These are phyloP conservation scores for Sinocyclocheilus rhinocerous DNA, from an alignment of 2,113 vertebrate genomes.

Conservation along the genomic window DNA sequence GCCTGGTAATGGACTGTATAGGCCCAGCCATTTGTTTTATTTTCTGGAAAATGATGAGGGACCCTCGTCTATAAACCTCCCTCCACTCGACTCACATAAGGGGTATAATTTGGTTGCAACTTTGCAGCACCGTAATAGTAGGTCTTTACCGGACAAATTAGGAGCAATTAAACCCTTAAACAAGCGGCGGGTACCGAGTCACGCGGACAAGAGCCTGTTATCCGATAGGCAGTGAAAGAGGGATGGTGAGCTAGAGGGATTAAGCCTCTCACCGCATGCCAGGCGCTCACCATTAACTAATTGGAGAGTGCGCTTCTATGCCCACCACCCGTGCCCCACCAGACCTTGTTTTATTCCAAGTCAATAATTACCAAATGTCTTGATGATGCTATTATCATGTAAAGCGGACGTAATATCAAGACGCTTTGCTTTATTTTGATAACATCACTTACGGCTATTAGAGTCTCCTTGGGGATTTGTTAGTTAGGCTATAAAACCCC, in stretches of 20 bases:
- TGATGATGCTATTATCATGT: conserved; percentile 58
- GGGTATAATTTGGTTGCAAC: conserved; percentile 68
- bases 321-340: conserved; percentile 36
- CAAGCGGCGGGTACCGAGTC: conserved; percentile 60
- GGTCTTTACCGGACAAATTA: conserved; percentile 68
- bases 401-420: conserved; percentile 55
- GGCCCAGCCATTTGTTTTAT: conserved; percentile 60
- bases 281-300: conserved; percentile 59
- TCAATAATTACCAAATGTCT: conserved; percentile 57
- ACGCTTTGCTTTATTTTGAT: conserved; percentile 58
- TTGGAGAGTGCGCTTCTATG: conserved; percentile 38
- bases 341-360: conserved; percentile 47
- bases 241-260: conserved; percentile 50
- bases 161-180: conserved; percentile 74
- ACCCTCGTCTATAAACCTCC: conserved; percentile 48
- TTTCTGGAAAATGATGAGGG: conserved; percentile 63
- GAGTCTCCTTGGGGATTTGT: conserved; percentile 21
- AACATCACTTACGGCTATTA: conserved; percentile 46
- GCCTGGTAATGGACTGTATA: conserved; percentile 55
- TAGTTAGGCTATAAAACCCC: not conserved
- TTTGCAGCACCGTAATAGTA: conserved; percentile 68
- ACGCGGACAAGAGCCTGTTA: conserved; percentile 62
- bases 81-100: conserved; percentile 68
- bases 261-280: conserved; percentile 57
- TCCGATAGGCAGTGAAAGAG: conserved; percentile 41